Conservation (phyloP, 2,888 invertebrate genomes). For the Cordylochernes scorpioides region DNA sequence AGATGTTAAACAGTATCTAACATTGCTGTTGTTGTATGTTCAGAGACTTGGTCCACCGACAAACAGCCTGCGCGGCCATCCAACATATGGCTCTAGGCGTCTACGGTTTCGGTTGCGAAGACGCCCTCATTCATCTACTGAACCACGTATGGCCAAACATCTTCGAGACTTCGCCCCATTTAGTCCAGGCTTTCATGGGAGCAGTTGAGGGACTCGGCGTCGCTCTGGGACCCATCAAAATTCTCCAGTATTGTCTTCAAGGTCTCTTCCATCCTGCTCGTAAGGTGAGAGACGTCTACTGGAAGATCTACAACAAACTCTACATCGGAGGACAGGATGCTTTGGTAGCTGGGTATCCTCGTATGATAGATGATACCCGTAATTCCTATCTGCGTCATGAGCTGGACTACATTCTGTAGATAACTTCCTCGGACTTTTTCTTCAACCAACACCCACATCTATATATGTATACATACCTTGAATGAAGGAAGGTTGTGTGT, state of each 20-base stretch:
- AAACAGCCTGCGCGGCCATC: conserved; percentile 95
- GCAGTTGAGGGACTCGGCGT: conserved; percentile 91
- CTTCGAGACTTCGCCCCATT: conserved; percentile 95
- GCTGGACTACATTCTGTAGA: conserved; percentile 65
- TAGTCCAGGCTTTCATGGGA: conserved; percentile 98
- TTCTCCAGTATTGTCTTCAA: conserved; percentile 76
- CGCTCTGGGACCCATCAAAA: conserved; percentile 80
- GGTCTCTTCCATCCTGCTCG: conserved; percentile 95
- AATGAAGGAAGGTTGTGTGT: no score
- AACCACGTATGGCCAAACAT: conserved; percentile 99
- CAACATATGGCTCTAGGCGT: conserved; percentile 97
- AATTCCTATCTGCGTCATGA: conserved; percentile 81
- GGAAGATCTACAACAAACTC: conserved; percentile 97
- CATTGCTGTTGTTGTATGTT: no score
- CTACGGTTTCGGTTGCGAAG: conserved; percentile 94
- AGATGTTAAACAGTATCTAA: no score
- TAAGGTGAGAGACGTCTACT: conserved; percentile 95
- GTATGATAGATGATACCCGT: conserved; percentile 66
- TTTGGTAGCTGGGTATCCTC: conserved; percentile 85
- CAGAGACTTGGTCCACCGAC: conserved; percentile 87
- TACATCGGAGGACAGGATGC: conserved; percentile 98
- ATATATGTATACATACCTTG: no score
- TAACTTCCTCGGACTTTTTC: no score
- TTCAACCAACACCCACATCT: no score
- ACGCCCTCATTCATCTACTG: conserved; percentile 77